These are phyloP conservation scores for Phrynocephalus forsythii DNA, from an alignment of 2,797 vertebrate species.

Conservation along the genomic window DNA sequence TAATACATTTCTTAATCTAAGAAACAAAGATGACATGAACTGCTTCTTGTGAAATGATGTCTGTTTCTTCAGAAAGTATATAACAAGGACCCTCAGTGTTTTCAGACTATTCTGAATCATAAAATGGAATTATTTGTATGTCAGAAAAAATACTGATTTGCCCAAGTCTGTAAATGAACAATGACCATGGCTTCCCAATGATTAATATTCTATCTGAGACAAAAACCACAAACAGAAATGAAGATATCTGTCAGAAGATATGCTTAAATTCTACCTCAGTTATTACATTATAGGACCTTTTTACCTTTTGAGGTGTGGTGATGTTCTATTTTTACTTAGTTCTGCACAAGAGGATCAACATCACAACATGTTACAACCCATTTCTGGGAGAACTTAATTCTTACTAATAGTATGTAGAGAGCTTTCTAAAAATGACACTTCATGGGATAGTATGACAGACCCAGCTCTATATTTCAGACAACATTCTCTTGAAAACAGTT, in stretches of 20 bases:
- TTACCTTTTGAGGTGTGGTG: conserved; percentile 49
- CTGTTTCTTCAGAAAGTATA: not conserved
- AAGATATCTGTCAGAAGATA: not conserved
- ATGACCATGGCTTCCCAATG: not conserved
- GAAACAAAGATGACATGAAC: not conserved
- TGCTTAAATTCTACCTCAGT: conserved; percentile 36
- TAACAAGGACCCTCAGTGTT: not conserved
- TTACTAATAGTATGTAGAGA: conserved; percentile 52
- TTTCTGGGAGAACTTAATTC: not conserved
- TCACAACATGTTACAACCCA: conserved; percentile 34
- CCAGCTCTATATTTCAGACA: conserved; percentile 6
- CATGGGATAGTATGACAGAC: conserved; percentile 6
- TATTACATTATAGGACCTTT: conserved; percentile 49
- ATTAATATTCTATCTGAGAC: conserved; percentile 6
- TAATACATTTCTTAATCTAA: not conserved
- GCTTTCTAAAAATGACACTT: conserved; percentile 29
- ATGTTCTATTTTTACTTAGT: conserved; percentile 58
- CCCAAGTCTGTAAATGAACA: conserved; percentile 6
- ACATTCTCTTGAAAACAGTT: conserved; percentile 37
- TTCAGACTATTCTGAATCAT: not conserved
- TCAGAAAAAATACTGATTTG: conserved; percentile 2
- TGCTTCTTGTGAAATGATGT: not conserved
- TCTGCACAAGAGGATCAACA: conserved; percentile 67
- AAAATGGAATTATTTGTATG: not conserved
- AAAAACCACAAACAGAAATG: conserved; percentile 29